Evolutionary conservation across 2,113 vertebrate genomes (phyloP).

Genomic region (Bufo gargarizans): DNA sequence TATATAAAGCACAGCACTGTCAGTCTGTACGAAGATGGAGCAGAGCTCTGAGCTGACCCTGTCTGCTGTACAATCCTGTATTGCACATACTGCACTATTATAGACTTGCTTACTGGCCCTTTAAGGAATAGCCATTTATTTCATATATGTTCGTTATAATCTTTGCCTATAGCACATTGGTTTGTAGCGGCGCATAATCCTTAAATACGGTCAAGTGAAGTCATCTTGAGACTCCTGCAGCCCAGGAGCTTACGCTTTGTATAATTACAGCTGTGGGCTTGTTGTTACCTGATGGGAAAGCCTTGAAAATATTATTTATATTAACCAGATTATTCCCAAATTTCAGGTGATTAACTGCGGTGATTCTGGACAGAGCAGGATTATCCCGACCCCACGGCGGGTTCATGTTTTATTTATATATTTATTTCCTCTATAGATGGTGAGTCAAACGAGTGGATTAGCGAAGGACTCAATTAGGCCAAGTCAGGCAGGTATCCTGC

Average conservation of each 20-base stretch:
- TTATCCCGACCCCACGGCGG: background rate
- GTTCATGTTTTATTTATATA: conserved; percentile 37
- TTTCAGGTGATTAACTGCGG: conserved; percentile 26
- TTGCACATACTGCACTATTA: background rate
- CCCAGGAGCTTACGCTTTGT: background rate
- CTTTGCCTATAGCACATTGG: background rate
- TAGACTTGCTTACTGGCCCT: background rate
- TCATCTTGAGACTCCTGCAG: background rate
- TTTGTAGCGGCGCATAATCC: background rate
- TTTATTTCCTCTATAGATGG: conserved; percentile 17
- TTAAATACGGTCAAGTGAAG: background rate
- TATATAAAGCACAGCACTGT: background rate
- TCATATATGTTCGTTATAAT: background rate
- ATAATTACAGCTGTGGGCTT: background rate
- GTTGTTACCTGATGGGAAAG: background rate
- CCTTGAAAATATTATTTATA: background rate
- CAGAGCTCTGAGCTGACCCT: background rate
- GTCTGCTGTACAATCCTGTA: background rate
- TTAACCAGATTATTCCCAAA: conserved; percentile 3
- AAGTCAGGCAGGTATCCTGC: conserved; percentile 48
- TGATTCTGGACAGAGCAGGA: conserved; percentile 5
- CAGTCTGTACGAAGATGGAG: background rate
- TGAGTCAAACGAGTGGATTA: conserved; percentile 24
- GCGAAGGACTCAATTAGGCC: conserved; percentile 35
- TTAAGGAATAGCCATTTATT: background rate